phyloP scores from a whole-genome alignment of 1,140 invertebrate genomes.

The Ganaspis sp. region DNA sequence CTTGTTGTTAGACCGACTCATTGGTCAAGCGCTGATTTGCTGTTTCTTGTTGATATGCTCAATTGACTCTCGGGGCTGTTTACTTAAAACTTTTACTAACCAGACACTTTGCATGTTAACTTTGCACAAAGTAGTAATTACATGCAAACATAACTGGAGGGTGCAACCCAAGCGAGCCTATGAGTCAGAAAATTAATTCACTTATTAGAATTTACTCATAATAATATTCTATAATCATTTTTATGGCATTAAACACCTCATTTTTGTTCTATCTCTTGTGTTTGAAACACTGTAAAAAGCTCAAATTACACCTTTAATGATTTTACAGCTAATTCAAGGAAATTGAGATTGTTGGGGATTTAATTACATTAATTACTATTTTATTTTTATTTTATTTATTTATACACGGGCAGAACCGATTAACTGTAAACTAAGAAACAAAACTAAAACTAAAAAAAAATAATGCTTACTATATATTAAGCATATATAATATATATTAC shows the following conservation, averaged over 20 bases:
- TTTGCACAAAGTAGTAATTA: not conserved
- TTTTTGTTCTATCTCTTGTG: not conserved
- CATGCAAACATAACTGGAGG: not conserved
- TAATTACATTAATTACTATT: too few species aligned
- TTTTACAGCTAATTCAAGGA: not conserved
- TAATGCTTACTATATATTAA: too few species aligned
- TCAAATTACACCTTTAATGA: not conserved
- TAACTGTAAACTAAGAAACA: too few species aligned
- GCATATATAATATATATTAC: too few species aligned
- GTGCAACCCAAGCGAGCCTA: not conserved
- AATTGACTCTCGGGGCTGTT: slow-evolving; percentile 4
- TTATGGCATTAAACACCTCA: not conserved
- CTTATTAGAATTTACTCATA: not conserved
- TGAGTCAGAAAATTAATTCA: slow-evolving; percentile 19
- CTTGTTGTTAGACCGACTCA: not conserved
- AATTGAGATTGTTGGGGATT: not conserved
- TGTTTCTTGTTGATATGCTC: slow-evolving; percentile 8
- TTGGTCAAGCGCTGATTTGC: slow-evolving; percentile 13
- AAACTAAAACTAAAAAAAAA: too few species aligned
- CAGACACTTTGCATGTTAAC: slow-evolving; percentile 8
- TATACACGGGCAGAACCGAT: too few species aligned
- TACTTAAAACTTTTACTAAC: not conserved
- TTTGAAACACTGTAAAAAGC: not conserved
- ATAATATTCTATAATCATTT: not conserved
- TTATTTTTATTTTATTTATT: too few species aligned